Conservation (phyloP, 92 coral and sea anemone genomes). For the Epizoanthus ramosus region DNA sequence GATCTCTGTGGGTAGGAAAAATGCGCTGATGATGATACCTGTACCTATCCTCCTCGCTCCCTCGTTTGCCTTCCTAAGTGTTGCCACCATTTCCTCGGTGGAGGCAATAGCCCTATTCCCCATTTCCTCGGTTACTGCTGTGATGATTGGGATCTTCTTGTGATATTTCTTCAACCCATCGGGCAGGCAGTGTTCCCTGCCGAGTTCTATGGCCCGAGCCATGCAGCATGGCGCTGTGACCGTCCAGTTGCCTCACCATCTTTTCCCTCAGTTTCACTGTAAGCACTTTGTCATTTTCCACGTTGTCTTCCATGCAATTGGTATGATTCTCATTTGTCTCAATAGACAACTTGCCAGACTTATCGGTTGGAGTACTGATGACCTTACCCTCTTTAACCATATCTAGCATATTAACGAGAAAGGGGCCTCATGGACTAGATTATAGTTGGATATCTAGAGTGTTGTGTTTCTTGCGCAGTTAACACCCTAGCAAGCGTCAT, state of each 20-base stretch:
- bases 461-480: too few relatives aligned
- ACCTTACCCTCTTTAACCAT: too few relatives aligned
- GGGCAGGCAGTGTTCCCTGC: neutral
- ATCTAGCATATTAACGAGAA: too few relatives aligned
- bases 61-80: too few relatives aligned
- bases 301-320: neutral
- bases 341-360: slow-evolving; percentile 20
- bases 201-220: neutral
- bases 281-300: neutral
- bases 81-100: too few relatives aligned
- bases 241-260: too few relatives aligned
- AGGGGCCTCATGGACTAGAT: too few relatives aligned
- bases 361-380: neutral
- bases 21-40: slow-evolving; percentile 1
- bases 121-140: neutral
- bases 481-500: too few relatives aligned
- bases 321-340: slow-evolving; percentile 3
- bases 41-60: too few relatives aligned
- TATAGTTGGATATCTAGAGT: too few relatives aligned
- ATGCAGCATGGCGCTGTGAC: slow-evolving; percentile 4
- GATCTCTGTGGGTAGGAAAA: slow-evolving; percentile 1
- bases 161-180: slow-evolving; percentile 9
- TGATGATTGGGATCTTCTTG: slow-evolving; percentile 13
- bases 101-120: neutral
- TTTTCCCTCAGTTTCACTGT: neutral